Evolutionary conservation across 2,888 invertebrate genomes (phyloP), one percentile per base, ranked within the genome.

Genomic region (Troilus luridus): DNA sequence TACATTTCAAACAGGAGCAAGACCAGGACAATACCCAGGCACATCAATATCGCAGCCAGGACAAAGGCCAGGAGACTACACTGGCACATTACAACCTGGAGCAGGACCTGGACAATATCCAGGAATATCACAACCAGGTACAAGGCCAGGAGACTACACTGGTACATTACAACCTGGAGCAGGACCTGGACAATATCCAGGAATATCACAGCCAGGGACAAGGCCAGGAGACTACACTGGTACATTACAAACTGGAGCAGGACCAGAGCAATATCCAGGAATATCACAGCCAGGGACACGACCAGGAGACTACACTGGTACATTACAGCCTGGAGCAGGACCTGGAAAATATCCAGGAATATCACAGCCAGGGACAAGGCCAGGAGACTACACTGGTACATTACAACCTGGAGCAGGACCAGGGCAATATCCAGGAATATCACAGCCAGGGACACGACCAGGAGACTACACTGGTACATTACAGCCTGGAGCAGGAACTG

Each of bases 101-200:
- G 92, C 89, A 62, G 54, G 88, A n/a, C 67, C 91, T 67, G 92
- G 91, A 24, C 77, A 90, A 89, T 88, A 91, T 91, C 91, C 91
- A 24, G 91, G 91, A 27, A 58, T 24, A 88, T 24, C 59, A 88
- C 92, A 90, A n/a, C 72, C 72, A 54, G 81, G 88, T 7, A 7
- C 58, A 41, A 91, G 88, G 81, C 89, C 92, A 11, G 91, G 92
- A 88, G 90, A 89, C 77, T 91, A 91, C 19, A 90, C 91, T 41
- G 90, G 91, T 24, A 91, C 91, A 24, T n/a, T 24, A 27, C 24
- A 41, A 58, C 90, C 81, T 0, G 91, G 88, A 56, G 59, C 88
- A n/a, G 21, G 88, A 27, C 91, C 93, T 90, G 92, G 91, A 90
- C 91, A 88, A 85, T 92, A 92, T 67, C 93, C 93, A 56, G 92